Base-by-base conservation (phyloP, 1,140 invertebrate genomes). In the Teleopsis dalmanni region DNA sequence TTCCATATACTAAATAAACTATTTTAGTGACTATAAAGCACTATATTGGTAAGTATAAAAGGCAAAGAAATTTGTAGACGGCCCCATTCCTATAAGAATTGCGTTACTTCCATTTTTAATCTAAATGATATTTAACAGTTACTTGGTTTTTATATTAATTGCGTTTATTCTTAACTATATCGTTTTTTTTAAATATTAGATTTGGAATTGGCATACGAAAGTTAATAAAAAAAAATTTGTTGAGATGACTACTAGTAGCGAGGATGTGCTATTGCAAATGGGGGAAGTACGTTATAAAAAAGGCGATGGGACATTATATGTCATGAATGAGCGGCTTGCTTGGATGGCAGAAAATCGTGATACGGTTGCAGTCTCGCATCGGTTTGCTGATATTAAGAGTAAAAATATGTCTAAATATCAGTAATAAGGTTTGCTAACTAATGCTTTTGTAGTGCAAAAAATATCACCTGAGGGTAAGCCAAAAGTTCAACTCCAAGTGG, bases 401-500 rank as follows among this genome's bases (percentile, higher is more conserved):
- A 78, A 79, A 76, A 73, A 13, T 44, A 35, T 19, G 10, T 2
- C 13, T 4, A 46, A 48, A 34, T 46, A 6, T 35, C 25, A 18
- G 13, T 31, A 21, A 36, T 18, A 48, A n/a, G 22, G 44, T 47
- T 11, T 45, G 35, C 33, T 18, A 51, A 25, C 34, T 19, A 16
- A 46, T 23, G 27, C 22, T n/a, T 9, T 16, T 79, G 50, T 72
- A 96, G 93, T 87, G 50, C 96, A 99, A 79, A 97, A 98, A 75
- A 98, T 99, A 59, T 98, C 95, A 40, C 93, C 96, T 0, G 95
- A 94, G 64, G 92, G 91, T 9, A 99, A 99, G 76, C 84, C 92
- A 19, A 98, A 99, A 77, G 90, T 99, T 45, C 97, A 99, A 72
- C 76, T 99, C n/a, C 97, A 99, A 79, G 81, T 98, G 10, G 91